Evolutionary conservation across 2,113 vertebrate species (phyloP), one percentile per base, ranked within the genome.

Genomic region (Irena cyanogastra): DNA sequence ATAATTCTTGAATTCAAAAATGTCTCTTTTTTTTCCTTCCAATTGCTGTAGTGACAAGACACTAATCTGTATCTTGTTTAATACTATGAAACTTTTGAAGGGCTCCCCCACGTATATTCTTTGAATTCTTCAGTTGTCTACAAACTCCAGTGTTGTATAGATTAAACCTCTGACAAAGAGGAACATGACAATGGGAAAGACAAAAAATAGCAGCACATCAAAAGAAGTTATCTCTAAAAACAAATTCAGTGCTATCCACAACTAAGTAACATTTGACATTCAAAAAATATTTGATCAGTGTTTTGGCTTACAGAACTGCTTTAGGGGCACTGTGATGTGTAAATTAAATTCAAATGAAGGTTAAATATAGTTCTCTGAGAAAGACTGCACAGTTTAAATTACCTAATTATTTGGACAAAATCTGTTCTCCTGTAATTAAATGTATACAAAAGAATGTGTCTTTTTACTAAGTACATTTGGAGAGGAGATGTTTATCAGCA

Each of bases 401-500:
- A 97, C 97, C 92, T 97, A 96, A 97, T 98, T 98, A 98, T 98
- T 98, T 96, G 95, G 96, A 94, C 96, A 95, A 96, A 98, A 97
- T 97, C 96, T 98, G 97, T 97, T 98, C 97, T 95, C 77, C 92
- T 93, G 94, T 97, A 97, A 97, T 97, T 97, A 97, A 96, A 95
- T 88, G 83, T 93, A 93, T 53, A 94, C 83, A 97, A 93, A 96
- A 94, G 93, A 89, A 60, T 94, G 68, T 69, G 89, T 93, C 87
- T 91, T 95, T 96, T 90, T 75, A 86, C 78, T 72, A 87, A 84
- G 47, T 69, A 92, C 85, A 77, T 93, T 95, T 89, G 91, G 83
- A 72, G 65, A 54, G 72, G 72, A 96, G 87, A 97, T 97, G 60
- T 90, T 97, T 93, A 97, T 96, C 90, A 82, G 91, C 79, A 70